These are phyloP conservation scores for Etheostoma cragini DNA, from an alignment of 2,113 vertebrate genomes.

Conservation along the genomic window DNA sequence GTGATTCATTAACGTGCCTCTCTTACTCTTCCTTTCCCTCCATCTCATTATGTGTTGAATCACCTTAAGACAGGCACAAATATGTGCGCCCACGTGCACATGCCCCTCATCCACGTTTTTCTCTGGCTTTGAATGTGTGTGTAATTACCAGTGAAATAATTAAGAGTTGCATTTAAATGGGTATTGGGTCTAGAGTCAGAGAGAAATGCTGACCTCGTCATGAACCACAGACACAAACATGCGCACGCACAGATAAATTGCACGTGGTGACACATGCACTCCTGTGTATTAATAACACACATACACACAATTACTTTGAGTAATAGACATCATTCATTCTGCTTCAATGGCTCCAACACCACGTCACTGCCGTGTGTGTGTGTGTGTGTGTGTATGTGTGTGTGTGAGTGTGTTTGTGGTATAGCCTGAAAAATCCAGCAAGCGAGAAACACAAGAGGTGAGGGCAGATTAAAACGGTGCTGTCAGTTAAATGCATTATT, in stretches of 20 bases:
- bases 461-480: neutral
- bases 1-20: constrained; percentile 49
- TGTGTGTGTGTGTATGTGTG: neutral
- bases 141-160: constrained; percentile 73
- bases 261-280: constrained; percentile 2
- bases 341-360: neutral
- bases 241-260: neutral
- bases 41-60: constrained; percentile 63
- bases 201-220: constrained; percentile 51
- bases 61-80: constrained; percentile 51
- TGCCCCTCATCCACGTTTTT: neutral
- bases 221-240: constrained; percentile 37
- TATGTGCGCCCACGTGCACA: constrained; percentile 14
- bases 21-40: constrained; percentile 26
- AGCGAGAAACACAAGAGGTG: neutral
- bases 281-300: constrained; percentile 1
- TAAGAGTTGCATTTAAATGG: constrained; percentile 64
- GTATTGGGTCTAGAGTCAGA: constrained; percentile 41
- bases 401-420: neutral
- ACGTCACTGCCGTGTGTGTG: neutral
- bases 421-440: neutral
- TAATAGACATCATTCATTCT: constrained; percentile 38
- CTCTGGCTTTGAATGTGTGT: constrained; percentile 24
- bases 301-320: constrained; percentile 56
- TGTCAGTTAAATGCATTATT: too few species aligned